These are phyloP conservation scores for Magallana ariakensis DNA, from an alignment of 1,140 invertebrate species.

Conservation along the genomic window DNA sequence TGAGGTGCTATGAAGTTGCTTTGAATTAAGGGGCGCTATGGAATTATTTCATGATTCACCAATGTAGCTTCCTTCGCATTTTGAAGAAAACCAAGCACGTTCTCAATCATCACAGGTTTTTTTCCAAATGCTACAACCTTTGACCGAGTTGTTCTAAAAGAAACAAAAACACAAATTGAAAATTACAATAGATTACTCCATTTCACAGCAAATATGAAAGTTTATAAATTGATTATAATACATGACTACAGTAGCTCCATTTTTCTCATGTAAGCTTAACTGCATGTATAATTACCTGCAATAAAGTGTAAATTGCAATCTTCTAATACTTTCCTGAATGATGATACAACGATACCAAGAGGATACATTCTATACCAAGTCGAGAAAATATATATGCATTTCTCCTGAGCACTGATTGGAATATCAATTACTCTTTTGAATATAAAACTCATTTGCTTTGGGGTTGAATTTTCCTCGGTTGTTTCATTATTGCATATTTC, in stretches of 20 bases:
- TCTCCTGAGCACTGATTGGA: slow-evolving; percentile 12
- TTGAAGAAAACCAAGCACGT: no score
- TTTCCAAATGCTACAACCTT: neutral
- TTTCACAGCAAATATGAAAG: neutral
- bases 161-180: no score
- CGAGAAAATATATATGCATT: neutral
- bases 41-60: no score
- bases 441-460: neutral
- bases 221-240: no score
- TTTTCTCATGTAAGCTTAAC: no score
- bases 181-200: neutral
- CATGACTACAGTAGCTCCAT: no score
- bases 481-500: neutral
- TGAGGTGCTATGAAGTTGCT: no score
- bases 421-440: neutral
- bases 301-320: slow-evolving; percentile 17
- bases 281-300: neutral
- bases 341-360: neutral
- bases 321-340: neutral
- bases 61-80: no score
- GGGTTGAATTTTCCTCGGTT: neutral
- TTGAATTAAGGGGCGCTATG: no score
- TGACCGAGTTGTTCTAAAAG: neutral
- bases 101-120: no score
- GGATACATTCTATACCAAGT: neutral